Evolutionary conservation across 2,113 vertebrate genomes (phyloP).

Genomic region (Amphilophus citrinellus): DNA sequence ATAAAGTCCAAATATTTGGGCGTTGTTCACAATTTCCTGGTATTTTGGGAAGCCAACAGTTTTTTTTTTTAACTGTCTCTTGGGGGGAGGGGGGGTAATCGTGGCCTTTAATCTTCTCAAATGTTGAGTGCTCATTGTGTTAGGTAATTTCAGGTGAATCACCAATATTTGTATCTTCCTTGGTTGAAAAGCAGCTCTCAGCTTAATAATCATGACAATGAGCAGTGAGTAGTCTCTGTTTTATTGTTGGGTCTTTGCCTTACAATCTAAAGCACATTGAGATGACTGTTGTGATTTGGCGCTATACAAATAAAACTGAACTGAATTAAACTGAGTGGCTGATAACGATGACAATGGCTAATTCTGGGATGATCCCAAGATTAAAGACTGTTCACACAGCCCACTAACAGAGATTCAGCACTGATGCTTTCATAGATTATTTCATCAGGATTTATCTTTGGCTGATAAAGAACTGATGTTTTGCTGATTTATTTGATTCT

Average conservation of each 20-base stretch:
- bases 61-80: too few species aligned
- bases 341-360: not conserved
- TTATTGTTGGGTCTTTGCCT: too few species aligned
- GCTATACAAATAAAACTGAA: too few species aligned
- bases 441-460: not conserved
- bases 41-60: too few species aligned
- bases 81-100: not conserved
- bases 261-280: too few species aligned
- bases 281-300: too few species aligned
- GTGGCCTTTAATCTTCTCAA: not conserved
- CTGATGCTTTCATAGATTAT: not conserved
- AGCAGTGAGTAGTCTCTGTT: not conserved
- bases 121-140: not conserved
- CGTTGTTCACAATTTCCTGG: not conserved
- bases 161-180: not conserved
- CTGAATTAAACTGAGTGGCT: constrained; percentile 3
- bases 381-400: constrained; percentile 33
- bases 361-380: constrained; percentile 63
- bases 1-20: not conserved
- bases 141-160: not conserved
- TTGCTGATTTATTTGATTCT: not conserved
- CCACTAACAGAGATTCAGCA: not conserved
- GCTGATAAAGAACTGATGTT: not conserved
- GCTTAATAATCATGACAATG: constrained; percentile 32
- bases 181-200: not conserved